Percentiles rank a stretch among this genome's conserved stretches.
phyloP scores from a whole-genome alignment of 1,140 invertebrate species.

The Pygmarrhopalites habei region DNA sequence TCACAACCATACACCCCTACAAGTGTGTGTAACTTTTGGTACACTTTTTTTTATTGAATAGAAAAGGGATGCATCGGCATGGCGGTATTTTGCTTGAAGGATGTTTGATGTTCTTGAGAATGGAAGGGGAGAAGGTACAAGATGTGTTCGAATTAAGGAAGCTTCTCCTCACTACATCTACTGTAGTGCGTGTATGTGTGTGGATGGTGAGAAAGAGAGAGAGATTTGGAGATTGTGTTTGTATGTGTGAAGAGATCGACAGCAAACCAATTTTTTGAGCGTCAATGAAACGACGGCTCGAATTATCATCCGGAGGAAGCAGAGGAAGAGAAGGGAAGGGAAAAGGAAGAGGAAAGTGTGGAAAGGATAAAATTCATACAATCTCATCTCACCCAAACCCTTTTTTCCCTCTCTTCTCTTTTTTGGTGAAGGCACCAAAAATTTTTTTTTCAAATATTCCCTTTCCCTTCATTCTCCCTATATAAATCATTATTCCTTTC shows the following conservation, averaged over 20 bases:
- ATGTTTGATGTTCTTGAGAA: constrained; percentile 23
- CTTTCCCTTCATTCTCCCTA: no score
- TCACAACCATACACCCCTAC: no score
- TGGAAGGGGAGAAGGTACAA: constrained; percentile 3
- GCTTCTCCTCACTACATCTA: no score
- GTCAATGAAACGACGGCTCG: constrained; percentile 36
- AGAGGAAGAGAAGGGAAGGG: constrained; percentile 21
- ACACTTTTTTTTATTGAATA: no score
- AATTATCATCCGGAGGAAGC: constrained; percentile 34
- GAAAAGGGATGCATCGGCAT: no score
- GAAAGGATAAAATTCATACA: background rate
- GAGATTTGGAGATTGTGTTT: constrained; percentile 19
- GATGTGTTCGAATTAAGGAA: constrained; percentile 14
- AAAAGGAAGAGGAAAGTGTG: constrained; percentile 10
- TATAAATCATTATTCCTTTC: no score
- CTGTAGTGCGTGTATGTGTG: constrained; percentile 11
- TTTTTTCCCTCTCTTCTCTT: background rate
- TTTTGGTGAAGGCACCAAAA: background rate
- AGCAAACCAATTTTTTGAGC: constrained; percentile 36
- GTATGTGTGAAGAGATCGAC: constrained; percentile 31
- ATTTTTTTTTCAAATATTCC: background rate
- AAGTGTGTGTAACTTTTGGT: no score
- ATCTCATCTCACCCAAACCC: background rate
- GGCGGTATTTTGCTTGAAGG: constrained; percentile 18
- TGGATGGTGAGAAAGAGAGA: no score